A percentile compares a stretch with the other conserved stretches of the same genome.
phyloP scores from a whole-genome alignment of 23 tunicate species.

The Trididemnum nubilum region DNA sequence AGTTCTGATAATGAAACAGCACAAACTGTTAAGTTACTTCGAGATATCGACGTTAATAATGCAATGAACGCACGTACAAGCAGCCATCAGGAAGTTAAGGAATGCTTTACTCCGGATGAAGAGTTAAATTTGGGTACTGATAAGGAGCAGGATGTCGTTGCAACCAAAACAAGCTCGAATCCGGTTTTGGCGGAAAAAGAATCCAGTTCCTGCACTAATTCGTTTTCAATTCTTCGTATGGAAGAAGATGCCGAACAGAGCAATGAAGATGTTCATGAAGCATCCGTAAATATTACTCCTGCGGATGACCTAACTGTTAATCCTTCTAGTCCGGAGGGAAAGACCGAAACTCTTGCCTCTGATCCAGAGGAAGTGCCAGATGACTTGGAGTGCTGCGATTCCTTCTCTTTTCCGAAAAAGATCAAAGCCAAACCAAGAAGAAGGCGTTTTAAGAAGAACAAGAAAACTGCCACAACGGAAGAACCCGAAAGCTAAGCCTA shows the following conservation, averaged over 20 bases:
- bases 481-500: slow-evolving; percentile 12
- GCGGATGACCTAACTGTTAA: neutral
- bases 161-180: neutral
- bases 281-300: neutral
- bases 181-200: neutral
- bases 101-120: too few relatives aligned
- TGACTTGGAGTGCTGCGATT: neutral
- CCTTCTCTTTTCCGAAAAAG: slow-evolving; percentile 5
- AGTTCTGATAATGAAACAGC: slow-evolving; percentile 15
- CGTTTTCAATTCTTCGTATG: neutral
- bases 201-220: neutral
- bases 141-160: neutral
- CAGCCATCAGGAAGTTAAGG: neutral
- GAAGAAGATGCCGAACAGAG: neutral
- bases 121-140: too few relatives aligned
- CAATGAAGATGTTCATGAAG: neutral
- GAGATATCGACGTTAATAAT: neutral
- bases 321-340: neutral
- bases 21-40: neutral
- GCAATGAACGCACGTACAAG: neutral
- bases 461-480: neutral
- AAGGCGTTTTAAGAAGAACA: slow-evolving; percentile 32
- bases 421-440: slow-evolving; percentile 24
- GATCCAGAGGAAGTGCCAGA: neutral
- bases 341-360: neutral